Evolutionary conservation across 2,797 vertebrate genomes (phyloP).

Genomic region (Coreius guichenoti): DNA sequence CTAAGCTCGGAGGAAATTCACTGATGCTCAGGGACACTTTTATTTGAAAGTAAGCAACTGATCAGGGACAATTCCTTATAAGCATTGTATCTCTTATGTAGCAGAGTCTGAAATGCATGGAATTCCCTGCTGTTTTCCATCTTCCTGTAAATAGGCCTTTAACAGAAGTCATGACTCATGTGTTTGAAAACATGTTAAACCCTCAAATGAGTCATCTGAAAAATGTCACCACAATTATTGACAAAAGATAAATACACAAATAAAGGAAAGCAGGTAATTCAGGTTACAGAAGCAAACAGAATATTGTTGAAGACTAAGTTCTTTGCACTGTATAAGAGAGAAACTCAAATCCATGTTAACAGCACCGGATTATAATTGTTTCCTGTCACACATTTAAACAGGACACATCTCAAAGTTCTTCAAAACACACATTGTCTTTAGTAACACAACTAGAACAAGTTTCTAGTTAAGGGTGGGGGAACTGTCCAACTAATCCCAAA

Average conservation of each 20-base stretch:
- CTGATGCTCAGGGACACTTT: not conserved
- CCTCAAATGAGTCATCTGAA: slow-evolving; percentile 14
- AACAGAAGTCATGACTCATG: not conserved
- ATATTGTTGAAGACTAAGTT: not conserved
- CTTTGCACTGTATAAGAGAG: not conserved
- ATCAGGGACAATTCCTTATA: slow-evolving; percentile 1
- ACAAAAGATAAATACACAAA: slow-evolving; percentile 24
- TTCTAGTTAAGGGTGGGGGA: not conserved
- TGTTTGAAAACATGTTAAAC: not conserved
- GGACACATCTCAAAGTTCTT: not conserved
- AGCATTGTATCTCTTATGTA: not conserved
- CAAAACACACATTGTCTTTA: not conserved
- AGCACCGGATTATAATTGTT: not conserved
- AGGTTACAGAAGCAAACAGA: slow-evolving; percentile 8
- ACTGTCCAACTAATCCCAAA: not conserved
- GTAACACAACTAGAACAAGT: not conserved
- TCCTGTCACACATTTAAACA: not conserved
- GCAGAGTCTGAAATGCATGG: not conserved
- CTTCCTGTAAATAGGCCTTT: not conserved
- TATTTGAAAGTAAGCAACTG: not conserved
- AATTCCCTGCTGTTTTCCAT: not conserved
- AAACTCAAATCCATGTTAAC: not conserved
- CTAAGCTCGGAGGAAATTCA: not conserved
- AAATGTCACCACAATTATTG: slow-evolving; percentile 4
- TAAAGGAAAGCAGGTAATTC: slow-evolving; percentile 31